phyloP scores from a whole-genome alignment of 2,797 vertebrate genomes.

The Nannoperca australis region DNA sequence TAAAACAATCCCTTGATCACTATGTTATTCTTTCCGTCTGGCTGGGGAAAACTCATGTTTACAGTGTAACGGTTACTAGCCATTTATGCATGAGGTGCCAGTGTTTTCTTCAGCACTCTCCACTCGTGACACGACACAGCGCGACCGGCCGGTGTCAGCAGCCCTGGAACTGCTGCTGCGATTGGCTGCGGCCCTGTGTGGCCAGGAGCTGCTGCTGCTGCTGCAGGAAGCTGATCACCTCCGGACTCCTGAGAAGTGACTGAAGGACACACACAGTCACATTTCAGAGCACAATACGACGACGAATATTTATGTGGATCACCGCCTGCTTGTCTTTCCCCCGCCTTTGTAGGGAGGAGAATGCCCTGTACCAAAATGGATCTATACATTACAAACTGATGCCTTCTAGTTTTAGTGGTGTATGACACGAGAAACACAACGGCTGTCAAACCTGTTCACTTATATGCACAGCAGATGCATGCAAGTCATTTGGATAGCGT shows the following conservation, averaged over 20 bases:
- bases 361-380: neutral
- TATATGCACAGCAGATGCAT: neutral
- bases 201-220: constrained; percentile 95
- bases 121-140: neutral
- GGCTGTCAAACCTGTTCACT: neutral
- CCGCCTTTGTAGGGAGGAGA: neutral
- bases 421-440: neutral
- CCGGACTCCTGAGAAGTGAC: constrained; percentile 96
- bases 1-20: constrained; percentile 2
- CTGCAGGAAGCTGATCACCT: constrained; percentile 96
- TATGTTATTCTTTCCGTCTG: neutral
- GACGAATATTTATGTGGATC: neutral
- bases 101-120: constrained; percentile 17
- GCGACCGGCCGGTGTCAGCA: constrained; percentile 59
- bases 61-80: constrained; percentile 21
- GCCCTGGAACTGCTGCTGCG: constrained; percentile 90
- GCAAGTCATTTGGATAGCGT: neutral
- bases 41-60: constrained; percentile 5
- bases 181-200: constrained; percentile 89
- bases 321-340: neutral
- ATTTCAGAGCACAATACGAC: constrained; percentile 20
- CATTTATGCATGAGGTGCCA: neutral
- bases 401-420: neutral
- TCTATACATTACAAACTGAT: neutral
- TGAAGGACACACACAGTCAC: constrained; percentile 69